These are phyloP conservation scores for Anhinga anhinga DNA, from an alignment of 2,113 vertebrate genomes.

Conservation along the genomic window DNA sequence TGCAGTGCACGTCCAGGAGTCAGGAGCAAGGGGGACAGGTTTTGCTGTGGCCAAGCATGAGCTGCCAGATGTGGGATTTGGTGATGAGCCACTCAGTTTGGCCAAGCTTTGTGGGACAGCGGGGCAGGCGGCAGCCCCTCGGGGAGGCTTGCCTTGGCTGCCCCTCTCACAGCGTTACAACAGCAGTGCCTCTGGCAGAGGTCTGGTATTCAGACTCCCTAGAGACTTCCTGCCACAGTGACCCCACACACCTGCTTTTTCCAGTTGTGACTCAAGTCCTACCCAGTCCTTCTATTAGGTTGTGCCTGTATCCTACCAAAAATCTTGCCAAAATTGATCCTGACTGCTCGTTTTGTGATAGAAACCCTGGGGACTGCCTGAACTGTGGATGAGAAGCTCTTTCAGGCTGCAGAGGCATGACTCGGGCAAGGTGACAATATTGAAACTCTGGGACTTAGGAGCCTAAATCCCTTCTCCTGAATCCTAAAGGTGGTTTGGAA, in stretches of 20 bases:
- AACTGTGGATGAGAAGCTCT: not conserved
- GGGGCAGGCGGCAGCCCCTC: not conserved
- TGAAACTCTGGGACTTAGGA: not conserved
- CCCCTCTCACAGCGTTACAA: accelerated
- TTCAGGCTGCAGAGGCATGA: not conserved
- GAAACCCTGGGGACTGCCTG: not conserved
- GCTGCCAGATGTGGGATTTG: not conserved
- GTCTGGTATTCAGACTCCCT: not conserved
- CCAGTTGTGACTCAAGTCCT: not conserved
- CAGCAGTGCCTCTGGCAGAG: not conserved
- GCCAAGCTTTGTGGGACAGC: not conserved
- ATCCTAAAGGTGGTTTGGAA: not conserved
- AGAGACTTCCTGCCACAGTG: not conserved
- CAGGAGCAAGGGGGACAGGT: not conserved
- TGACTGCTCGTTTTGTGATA: not conserved
- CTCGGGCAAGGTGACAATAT: not conserved
- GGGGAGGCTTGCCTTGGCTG: not conserved
- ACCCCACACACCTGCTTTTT: not conserved
- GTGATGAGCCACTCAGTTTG: not conserved
- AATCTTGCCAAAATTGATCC: not conserved
- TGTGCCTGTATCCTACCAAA: not conserved
- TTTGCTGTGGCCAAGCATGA: not conserved
- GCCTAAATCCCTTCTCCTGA: not conserved
- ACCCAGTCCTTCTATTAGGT: not conserved
- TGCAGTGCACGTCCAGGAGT: not conserved